Evolutionary conservation across 2,113 vertebrate genomes (phyloP).

Genomic region (Varanus komodoensis): DNA sequence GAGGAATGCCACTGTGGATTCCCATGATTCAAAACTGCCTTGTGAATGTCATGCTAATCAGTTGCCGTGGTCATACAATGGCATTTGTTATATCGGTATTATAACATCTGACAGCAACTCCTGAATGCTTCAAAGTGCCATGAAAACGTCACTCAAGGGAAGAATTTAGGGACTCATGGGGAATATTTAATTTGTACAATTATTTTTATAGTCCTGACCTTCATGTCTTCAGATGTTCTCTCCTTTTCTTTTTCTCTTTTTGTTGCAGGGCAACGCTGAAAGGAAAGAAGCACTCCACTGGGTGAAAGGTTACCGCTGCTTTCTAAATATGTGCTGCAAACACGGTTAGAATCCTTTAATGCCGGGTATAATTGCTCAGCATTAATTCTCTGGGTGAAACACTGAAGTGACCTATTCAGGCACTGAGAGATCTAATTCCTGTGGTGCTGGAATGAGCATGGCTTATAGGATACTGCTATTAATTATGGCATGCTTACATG

Average conservation of each 20-base stretch:
- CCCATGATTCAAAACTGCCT: not conserved
- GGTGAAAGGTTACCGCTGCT: slow-evolving; percentile 14
- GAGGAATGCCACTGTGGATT: not conserved
- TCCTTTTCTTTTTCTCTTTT: slow-evolving; percentile 46
- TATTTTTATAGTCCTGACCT: slow-evolving; percentile 69
- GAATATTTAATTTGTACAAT: slow-evolving; percentile 52
- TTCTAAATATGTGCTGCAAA: slow-evolving; percentile 36
- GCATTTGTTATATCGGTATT: not conserved
- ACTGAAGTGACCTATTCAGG: slow-evolving; percentile 23
- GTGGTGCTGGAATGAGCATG: slow-evolving; percentile 9
- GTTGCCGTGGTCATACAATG: not conserved
- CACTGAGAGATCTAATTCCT: slow-evolving; percentile 15
- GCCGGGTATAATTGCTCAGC: slow-evolving; percentile 64
- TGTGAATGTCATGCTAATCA: slow-evolving; percentile 8
- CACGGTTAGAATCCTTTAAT: slow-evolving; percentile 63
- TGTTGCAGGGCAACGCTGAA: not conserved
- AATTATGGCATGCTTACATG: slow-evolving; percentile 33
- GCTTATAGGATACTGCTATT: slow-evolving; percentile 25
- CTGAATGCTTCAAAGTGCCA: slow-evolving; percentile 28
- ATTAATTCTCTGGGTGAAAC: slow-evolving; percentile 52
- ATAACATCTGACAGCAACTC: slow-evolving; percentile 9
- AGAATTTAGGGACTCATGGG: slow-evolving; percentile 50
- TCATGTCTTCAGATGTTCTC: slow-evolving; percentile 58
- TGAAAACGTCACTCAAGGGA: slow-evolving; percentile 61
- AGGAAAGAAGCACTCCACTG: slow-evolving; percentile 20